These are phyloP conservation scores for Cygnus atratus DNA, from an alignment of 2,113 vertebrate species.

Conservation along the genomic window DNA sequence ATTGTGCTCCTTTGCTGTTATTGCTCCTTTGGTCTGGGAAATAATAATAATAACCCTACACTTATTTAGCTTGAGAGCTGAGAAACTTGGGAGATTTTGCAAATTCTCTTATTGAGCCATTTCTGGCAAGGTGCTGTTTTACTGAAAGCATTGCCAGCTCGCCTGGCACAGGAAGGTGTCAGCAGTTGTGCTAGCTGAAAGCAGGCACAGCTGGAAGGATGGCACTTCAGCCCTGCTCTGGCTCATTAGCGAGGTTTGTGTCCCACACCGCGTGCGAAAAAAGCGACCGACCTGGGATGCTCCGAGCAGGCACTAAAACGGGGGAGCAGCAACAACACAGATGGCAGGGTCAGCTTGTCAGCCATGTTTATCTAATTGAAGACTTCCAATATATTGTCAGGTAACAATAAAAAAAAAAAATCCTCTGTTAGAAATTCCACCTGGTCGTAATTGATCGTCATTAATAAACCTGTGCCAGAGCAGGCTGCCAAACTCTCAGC, in stretches of 20 bases:
- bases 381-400: conserved; percentile 60
- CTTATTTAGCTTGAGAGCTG: background rate
- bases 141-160: background rate
- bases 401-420: background rate
- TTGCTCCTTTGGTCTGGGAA: background rate
- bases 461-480: conserved; percentile 57
- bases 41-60: background rate
- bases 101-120: background rate
- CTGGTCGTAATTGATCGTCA: conserved; percentile 69
- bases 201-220: background rate
- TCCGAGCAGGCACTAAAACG: background rate
- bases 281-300: background rate
- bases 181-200: background rate
- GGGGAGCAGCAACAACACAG: conserved; percentile 52
- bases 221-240: background rate
- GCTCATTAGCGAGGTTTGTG: conserved; percentile 19
- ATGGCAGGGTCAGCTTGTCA: conserved; percentile 72
- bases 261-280: conserved; percentile 1
- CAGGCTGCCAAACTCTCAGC: conserved; percentile 50
- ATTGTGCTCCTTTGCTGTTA: background rate
- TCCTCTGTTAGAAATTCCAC: conserved; percentile 62
- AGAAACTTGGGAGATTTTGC: background rate
- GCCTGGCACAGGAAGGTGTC: background rate
- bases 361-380: conserved; percentile 63
- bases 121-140: conserved; percentile 6